These are phyloP conservation scores for Tribolium castaneum DNA, from an alignment of 1,140 invertebrate species.

Conservation along the genomic window DNA sequence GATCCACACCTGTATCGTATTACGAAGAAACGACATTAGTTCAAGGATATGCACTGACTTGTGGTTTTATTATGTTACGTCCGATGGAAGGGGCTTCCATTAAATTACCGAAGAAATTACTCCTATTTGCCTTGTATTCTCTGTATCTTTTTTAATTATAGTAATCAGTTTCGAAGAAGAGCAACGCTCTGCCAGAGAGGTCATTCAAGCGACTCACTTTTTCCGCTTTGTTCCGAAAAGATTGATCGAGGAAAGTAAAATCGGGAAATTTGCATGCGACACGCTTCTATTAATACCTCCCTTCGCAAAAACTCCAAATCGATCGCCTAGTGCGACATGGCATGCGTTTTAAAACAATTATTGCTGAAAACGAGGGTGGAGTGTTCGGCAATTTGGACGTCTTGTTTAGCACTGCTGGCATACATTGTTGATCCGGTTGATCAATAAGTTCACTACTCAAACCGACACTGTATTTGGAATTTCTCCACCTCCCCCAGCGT, in stretches of 20 bases:
- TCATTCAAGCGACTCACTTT: background rate
- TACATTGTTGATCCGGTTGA: conserved; percentile 35
- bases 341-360: too few relatives aligned
- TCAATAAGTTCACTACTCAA: conserved; percentile 37
- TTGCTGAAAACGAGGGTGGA: background rate
- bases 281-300: too few relatives aligned
- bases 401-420: conserved; percentile 37
- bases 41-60: conserved; percentile 16
- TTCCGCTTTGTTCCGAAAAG: background rate
- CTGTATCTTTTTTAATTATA: conserved; percentile 3
- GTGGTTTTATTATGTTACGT: conserved; percentile 1
- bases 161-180: conserved; percentile 12
- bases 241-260: background rate
- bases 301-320: too few relatives aligned
- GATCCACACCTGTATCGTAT: background rate
- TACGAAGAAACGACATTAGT: background rate
- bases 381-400: background rate
- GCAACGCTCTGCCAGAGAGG: background rate
- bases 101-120: conserved; percentile 2
- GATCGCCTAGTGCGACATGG: too few relatives aligned
- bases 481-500: conserved; percentile 31
- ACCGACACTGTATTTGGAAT: conserved; percentile 29
- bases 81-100: background rate
- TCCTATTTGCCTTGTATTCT: background rate
- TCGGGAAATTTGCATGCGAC: background rate